These are phyloP conservation scores for Bathynomus jamesi DNA, from an alignment of 1,140 invertebrate genomes.

Conservation along the genomic window DNA sequence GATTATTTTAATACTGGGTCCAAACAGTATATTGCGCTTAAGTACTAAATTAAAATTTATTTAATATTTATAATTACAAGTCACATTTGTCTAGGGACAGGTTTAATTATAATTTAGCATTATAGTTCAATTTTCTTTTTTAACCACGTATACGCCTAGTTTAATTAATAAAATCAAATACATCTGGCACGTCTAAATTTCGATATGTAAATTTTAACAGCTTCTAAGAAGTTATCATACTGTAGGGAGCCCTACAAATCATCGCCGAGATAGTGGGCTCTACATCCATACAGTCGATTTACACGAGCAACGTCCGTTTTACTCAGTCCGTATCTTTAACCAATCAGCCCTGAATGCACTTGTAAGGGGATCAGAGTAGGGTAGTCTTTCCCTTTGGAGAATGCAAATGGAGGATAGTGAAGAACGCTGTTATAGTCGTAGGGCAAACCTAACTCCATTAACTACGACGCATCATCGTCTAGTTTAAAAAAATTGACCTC, in stretches of 20 bases:
- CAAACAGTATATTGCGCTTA: too few species aligned
- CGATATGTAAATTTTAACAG: background rate
- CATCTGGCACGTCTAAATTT: too few species aligned
- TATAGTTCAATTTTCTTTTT: too few species aligned
- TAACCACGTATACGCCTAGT: too few species aligned
- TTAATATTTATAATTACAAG: too few species aligned
- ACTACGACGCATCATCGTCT: conserved; percentile 11
- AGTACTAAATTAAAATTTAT: too few species aligned
- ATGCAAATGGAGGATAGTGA: conserved; percentile 14
- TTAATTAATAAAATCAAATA: too few species aligned
- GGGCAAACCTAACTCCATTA: conserved; percentile 5
- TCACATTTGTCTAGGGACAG: too few species aligned
- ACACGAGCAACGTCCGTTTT: conserved; percentile 11
- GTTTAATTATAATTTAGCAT: too few species aligned
- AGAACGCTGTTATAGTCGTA: conserved; percentile 9
- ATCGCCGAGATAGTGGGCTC: conserved; percentile 7
- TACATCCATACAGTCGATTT: conserved; percentile 10
- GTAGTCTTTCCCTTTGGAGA: background rate
- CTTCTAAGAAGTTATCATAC: background rate
- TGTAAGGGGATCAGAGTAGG: conserved; percentile 12
- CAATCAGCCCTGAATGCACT: background rate
- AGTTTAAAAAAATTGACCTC: conserved; percentile 32
- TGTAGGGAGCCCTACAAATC: background rate
- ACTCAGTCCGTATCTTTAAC: conserved; percentile 5
- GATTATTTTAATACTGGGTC: too few species aligned